These are phyloP conservation scores for Merluccius polli DNA, from an alignment of 2,797 vertebrate species.

Conservation along the genomic window DNA sequence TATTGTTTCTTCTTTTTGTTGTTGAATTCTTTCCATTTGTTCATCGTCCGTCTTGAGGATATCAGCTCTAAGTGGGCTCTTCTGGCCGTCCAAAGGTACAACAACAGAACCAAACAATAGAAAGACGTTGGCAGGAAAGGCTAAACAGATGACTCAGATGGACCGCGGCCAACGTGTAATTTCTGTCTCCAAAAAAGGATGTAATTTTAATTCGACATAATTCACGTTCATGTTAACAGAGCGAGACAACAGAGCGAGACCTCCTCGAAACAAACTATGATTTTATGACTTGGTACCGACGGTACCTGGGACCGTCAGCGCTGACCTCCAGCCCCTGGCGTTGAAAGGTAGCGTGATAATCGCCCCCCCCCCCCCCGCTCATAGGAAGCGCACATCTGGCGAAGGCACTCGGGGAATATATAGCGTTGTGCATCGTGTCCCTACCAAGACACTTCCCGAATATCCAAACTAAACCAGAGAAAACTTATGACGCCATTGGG, in stretches of 20 bases:
- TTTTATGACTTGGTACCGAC: neutral
- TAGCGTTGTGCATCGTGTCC: constrained; percentile 33
- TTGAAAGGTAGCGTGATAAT: constrained; percentile 5
- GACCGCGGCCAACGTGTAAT: constrained; percentile 20
- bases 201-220: neutral
- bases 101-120: constrained; percentile 50
- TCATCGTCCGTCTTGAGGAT: constrained; percentile 32
- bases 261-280: neutral
- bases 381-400: constrained; percentile 10
- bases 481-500: too few species aligned
- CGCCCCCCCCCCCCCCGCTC: too few species aligned
- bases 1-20: constrained; percentile 7
- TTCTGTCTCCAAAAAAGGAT: constrained; percentile 44
- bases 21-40: constrained; percentile 33
- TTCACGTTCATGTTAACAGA: too few species aligned
- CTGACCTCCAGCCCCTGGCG: constrained; percentile 1
- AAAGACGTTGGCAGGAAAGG: constrained; percentile 41
- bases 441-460: constrained; percentile 41
- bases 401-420: constrained; percentile 16
- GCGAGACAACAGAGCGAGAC: neutral
- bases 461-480: constrained; percentile 32
- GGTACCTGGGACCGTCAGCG: neutral
- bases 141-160: constrained; percentile 40
- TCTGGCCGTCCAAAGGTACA: constrained; percentile 53
- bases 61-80: constrained; percentile 39